These are phyloP conservation scores for Archocentrus centrarchus DNA, from an alignment of 2,113 vertebrate species.

Conservation along the genomic window DNA sequence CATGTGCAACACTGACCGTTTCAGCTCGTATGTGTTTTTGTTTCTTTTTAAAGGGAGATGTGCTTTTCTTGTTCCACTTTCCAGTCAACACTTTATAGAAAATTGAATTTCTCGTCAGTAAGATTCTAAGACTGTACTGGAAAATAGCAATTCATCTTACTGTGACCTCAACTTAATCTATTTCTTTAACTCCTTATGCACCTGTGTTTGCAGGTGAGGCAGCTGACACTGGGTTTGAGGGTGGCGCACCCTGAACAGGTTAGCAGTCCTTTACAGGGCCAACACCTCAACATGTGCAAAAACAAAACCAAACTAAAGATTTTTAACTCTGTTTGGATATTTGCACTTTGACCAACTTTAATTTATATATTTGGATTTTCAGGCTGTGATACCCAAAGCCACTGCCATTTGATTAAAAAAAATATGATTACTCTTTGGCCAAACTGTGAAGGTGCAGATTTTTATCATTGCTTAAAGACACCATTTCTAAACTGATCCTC, in stretches of 20 bases:
- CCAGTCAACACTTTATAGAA: background rate
- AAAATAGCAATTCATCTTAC: background rate
- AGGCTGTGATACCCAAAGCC: background rate
- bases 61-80: background rate
- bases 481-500: slow-evolving; percentile 6
- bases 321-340: too few species aligned
- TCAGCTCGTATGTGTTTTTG: too few species aligned
- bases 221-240: background rate
- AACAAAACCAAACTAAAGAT: too few species aligned
- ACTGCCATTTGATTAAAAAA: background rate
- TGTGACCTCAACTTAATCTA: background rate
- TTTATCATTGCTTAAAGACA: background rate
- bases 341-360: too few species aligned
- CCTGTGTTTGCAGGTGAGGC: background rate
- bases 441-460: background rate
- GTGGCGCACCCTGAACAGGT: too few species aligned
- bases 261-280: too few species aligned
- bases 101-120: background rate
- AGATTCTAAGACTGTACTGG: background rate
- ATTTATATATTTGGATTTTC: background rate
- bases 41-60: background rate
- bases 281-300: too few species aligned
- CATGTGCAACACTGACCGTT: too few species aligned
- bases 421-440: background rate
- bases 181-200: background rate